These are phyloP conservation scores for Scaptomyza graminum DNA, from an alignment of 1,140 invertebrate genomes.

Conservation along the genomic window DNA sequence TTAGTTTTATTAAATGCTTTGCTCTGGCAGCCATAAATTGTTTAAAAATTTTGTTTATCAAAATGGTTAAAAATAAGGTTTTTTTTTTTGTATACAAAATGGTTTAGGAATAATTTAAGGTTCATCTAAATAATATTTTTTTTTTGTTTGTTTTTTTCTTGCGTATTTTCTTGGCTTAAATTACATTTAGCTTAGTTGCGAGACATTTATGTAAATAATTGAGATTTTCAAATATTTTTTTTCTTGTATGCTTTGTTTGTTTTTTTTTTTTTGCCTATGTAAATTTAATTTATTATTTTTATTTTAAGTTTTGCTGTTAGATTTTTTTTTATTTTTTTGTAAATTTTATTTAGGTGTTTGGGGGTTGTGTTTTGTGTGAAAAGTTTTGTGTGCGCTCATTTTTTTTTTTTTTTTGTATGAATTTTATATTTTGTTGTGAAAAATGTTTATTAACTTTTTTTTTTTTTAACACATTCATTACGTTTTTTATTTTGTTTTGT, in stretches of 20 bases:
- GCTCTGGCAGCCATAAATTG: constrained; percentile 60
- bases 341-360: constrained; percentile 77
- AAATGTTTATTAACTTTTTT: constrained; percentile 37
- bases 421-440: constrained; percentile 58
- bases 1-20: constrained; percentile 62
- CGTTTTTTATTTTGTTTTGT: constrained; percentile 35
- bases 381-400: constrained; percentile 44
- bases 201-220: constrained; percentile 83
- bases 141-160: constrained; percentile 41
- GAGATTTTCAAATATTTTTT: constrained; percentile 59
- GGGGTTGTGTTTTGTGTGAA: constrained; percentile 30
- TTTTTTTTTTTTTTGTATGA: constrained; percentile 28
- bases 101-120: constrained; percentile 57
- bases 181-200: constrained; percentile 79
- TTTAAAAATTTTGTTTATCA: constrained; percentile 23
- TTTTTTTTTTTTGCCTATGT: constrained; percentile 60
- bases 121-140: constrained; percentile 34
- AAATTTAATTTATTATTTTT: constrained; percentile 75
- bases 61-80: constrained; percentile 36
- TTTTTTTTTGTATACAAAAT: constrained; percentile 49
- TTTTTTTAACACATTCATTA: constrained; percentile 52
- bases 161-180: constrained; percentile 65
- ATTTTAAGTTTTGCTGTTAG: constrained; percentile 41
- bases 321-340: constrained; percentile 58
- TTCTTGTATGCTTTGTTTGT: constrained; percentile 17